A percentile compares a stretch with the other conserved stretches of the same genome.
Conservation (phyloP, 2,888 invertebrate species). For the Drosophila aldrichi region DNA sequence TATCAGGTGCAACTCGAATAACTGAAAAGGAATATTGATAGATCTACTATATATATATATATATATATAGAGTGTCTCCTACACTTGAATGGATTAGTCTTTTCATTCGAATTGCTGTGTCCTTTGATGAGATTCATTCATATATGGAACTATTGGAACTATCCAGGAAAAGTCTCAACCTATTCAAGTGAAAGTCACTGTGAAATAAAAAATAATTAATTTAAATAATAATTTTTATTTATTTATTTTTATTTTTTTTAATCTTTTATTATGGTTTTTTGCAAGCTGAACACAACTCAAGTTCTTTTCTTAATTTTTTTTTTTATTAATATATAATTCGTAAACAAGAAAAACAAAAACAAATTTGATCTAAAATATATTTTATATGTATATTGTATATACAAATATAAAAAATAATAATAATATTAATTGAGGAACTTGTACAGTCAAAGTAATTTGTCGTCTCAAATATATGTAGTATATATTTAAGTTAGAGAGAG, state of each 20-base stretch:
- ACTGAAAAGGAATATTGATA: neutral
- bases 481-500: too few relatives aligned
- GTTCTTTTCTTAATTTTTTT: constrained; percentile 12
- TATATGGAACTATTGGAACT: too few relatives aligned
- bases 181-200: too few relatives aligned
- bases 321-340: too few relatives aligned
- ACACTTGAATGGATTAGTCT: too few relatives aligned
- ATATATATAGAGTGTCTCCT: too few relatives aligned
- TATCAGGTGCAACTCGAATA: constrained; percentile 31
- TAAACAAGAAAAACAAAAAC: constrained; percentile 2
- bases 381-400: neutral
- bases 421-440: constrained; percentile 82
- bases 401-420: constrained; percentile 14
- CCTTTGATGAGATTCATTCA: too few relatives aligned
- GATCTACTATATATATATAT: too few relatives aligned
- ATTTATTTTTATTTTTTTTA: neutral
- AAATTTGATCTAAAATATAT: constrained; percentile 12
- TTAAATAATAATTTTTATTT: neutral
- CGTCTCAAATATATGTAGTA: neutral
- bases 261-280: constrained; percentile 15
- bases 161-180: too few relatives aligned
- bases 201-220: neutral
- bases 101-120: too few relatives aligned
- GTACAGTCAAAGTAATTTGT: constrained; percentile 82
- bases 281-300: constrained; percentile 62